A percentile compares a stretch with the other conserved stretches of the same genome.
Evolutionary conservation across 2,797 vertebrate species (phyloP).

Genomic region (Phrynocephalus forsythii): DNA sequence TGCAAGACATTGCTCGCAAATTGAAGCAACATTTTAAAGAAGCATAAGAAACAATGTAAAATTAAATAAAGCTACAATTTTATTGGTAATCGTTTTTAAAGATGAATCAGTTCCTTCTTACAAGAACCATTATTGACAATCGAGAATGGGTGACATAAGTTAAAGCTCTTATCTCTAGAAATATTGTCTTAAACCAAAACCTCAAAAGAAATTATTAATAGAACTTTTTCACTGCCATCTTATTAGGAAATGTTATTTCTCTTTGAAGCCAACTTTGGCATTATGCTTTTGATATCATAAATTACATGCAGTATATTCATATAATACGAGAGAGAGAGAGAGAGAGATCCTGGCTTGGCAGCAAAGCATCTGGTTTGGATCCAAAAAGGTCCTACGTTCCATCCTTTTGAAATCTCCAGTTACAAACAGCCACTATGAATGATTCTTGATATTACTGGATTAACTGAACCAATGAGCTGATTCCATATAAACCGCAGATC

Average conservation of each 20-base stretch:
- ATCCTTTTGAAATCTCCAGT: no score
- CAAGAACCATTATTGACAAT: not conserved
- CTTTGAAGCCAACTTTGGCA: not conserved
- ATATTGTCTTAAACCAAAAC: not conserved
- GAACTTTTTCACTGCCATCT: not conserved
- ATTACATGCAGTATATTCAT: not conserved
- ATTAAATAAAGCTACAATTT: not conserved
- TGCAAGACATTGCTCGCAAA: no score
- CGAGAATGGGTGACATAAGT: not conserved
- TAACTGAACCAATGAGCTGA: no score
- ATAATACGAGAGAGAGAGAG: not conserved
- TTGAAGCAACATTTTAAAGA: not conserved
- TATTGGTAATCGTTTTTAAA: not conserved
- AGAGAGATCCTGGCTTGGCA: not conserved
- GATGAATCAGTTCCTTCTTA: not conserved
- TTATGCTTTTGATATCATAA: not conserved
- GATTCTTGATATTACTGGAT: no score
- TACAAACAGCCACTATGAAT: no score
- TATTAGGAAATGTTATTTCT: constrained; percentile 9
- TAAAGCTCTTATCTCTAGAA: not conserved
- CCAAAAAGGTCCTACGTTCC: no score
- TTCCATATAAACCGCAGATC: no score
- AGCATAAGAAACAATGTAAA: not conserved
- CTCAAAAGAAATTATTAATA: constrained; percentile 7
- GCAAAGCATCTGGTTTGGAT: not conserved